A percentile compares a stretch with the other conserved stretches of the same genome.
Evolutionary conservation across 1,140 invertebrate species (phyloP).

Genomic region (Xylocopa sonorina): DNA sequence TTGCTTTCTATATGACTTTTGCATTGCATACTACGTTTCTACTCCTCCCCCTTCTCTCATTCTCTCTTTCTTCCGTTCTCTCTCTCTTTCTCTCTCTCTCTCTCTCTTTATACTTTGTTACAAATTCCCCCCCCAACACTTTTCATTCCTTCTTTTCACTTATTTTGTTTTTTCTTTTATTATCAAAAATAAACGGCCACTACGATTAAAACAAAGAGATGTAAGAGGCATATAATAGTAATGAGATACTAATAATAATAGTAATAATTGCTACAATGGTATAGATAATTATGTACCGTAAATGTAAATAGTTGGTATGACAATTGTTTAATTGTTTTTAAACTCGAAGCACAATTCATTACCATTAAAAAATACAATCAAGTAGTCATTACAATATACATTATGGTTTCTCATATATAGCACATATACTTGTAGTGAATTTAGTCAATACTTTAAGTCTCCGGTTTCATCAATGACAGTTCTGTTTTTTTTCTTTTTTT

Average conservation of each 20-base stretch:
- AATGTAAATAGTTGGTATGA: slow-evolving; percentile 66
- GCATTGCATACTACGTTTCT: slow-evolving; percentile 42
- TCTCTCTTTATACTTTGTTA: slow-evolving; percentile 40
- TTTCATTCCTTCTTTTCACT: slow-evolving; percentile 38
- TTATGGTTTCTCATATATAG: slow-evolving; percentile 53
- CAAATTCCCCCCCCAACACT: slow-evolving; percentile 45
- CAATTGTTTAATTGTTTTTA: slow-evolving; percentile 59
- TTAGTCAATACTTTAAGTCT: slow-evolving; percentile 58
- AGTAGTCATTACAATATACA: slow-evolving; percentile 67
- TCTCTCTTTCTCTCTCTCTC: slow-evolving; percentile 41
- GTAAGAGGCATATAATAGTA: slow-evolving; percentile 62
- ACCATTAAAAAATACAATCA: slow-evolving; percentile 69
- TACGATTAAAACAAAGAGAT: slow-evolving; percentile 59
- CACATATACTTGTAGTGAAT: slow-evolving; percentile 60
- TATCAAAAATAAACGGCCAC: slow-evolving; percentile 63
- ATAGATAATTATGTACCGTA: slow-evolving; percentile 66
- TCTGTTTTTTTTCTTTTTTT: slow-evolving; percentile 57
- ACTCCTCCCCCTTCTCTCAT: slow-evolving; percentile 44
- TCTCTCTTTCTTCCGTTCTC: no score
- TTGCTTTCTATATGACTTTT: slow-evolving; percentile 58
- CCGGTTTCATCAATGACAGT: slow-evolving; percentile 55
- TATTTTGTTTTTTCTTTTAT: slow-evolving; percentile 59
- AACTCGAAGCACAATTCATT: slow-evolving; percentile 69
- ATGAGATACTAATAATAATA: slow-evolving; percentile 65
- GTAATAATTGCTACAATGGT: slow-evolving; percentile 65